A percentile compares a stretch with the other conserved stretches of the same genome.
Evolutionary conservation across 2,113 vertebrate species (phyloP).

Genomic region (Psittacula cyanocephala): DNA sequence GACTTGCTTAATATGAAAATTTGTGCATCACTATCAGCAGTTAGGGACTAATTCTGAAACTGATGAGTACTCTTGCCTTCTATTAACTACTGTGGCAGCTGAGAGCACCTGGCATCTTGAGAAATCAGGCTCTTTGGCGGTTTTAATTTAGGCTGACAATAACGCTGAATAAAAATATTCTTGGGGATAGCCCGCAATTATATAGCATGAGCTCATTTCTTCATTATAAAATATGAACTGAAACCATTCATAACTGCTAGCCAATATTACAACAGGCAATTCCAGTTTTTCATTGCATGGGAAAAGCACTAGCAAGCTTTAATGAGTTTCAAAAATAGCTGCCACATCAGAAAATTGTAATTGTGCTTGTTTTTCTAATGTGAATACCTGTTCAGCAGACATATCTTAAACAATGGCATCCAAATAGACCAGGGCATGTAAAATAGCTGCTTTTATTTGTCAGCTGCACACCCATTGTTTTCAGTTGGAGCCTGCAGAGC

Average conservation of each 20-base stretch:
- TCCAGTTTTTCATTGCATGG: constrained; percentile 59
- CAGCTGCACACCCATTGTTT: constrained; percentile 72
- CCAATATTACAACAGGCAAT: constrained; percentile 57
- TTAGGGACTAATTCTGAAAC: constrained; percentile 11
- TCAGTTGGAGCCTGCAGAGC: constrained; percentile 62
- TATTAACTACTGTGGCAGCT: constrained; percentile 20
- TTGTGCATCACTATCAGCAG: neutral
- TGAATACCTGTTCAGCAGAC: constrained; percentile 65
- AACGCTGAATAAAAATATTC: constrained; percentile 58
- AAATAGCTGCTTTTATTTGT: constrained; percentile 62
- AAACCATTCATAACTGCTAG: constrained; percentile 61
- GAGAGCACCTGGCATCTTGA: constrained; percentile 47
- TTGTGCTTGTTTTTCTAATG: constrained; percentile 53
- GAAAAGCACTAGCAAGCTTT: constrained; percentile 48
- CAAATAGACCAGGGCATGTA: constrained; percentile 48
- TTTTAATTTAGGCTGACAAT: constrained; percentile 65
- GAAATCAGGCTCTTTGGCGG: neutral
- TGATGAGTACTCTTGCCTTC: constrained; percentile 12
- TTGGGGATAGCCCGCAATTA: constrained; percentile 64
- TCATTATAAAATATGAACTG: constrained; percentile 60
- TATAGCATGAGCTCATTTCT: constrained; percentile 56
- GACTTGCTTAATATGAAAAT: neutral
- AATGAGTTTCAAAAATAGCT: constrained; percentile 60
- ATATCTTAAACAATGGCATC: constrained; percentile 57
- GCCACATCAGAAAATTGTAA: constrained; percentile 58